Evolutionary conservation across 2,797 vertebrate species (phyloP).

Genomic region (Arrhamphus sclerolepis): DNA sequence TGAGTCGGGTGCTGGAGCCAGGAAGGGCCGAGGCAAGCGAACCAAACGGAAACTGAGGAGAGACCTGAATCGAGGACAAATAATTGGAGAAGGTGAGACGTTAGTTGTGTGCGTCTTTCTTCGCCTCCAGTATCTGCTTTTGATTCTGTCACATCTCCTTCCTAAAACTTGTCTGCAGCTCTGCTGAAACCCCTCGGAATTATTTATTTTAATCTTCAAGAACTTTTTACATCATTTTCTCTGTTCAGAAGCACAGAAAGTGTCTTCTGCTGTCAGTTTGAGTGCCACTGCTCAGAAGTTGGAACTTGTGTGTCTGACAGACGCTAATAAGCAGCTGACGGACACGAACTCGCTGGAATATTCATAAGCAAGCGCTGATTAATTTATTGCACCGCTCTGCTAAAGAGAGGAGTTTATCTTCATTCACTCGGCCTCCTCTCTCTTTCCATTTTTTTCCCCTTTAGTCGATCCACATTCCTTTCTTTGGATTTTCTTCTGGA

Average conservation of each 20-base stretch:
- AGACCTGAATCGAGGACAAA: conserved; percentile 91
- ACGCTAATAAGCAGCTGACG: conserved; percentile 19
- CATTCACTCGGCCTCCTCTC: neutral
- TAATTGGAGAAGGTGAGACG: conserved; percentile 88
- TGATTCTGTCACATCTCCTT: no score
- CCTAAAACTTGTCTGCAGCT: no score
- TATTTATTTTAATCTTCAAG: no score
- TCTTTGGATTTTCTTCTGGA: no score
- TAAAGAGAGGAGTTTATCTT: conserved; percentile 1
- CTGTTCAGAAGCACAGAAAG: neutral
- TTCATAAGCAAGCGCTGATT: conserved; percentile 22
- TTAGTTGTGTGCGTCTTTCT: neutral
- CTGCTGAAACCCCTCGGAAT: no score
- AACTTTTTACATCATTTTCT: neutral
- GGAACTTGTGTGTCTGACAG: neutral
- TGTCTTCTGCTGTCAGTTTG: neutral
- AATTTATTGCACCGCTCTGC: conserved; percentile 18
- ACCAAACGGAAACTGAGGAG: conserved; percentile 87
- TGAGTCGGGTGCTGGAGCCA: conserved; percentile 83
- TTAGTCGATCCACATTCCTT: neutral
- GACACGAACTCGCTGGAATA: conserved; percentile 22
- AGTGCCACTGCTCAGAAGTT: neutral
- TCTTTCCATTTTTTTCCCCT: neutral
- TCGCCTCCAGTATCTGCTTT: no score
- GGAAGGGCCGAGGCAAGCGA: conserved; percentile 92